Evolutionary conservation across 2,888 invertebrate genomes (phyloP).

Genomic region (Notodonta dromedarius): DNA sequence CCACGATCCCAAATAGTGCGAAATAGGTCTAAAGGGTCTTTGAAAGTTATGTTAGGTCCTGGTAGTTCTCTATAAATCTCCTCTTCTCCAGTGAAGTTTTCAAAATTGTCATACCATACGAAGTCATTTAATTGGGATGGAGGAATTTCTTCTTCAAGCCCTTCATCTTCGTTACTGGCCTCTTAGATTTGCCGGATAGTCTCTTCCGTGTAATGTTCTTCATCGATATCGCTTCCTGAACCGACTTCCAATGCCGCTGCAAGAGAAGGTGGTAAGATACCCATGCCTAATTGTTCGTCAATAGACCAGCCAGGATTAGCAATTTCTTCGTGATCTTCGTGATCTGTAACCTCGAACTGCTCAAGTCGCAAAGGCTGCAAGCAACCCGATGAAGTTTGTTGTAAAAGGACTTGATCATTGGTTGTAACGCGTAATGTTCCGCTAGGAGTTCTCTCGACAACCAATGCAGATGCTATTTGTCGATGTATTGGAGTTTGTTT

Average conservation of each 20-base stretch:
- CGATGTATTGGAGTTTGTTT: too few relatives aligned
- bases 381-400: too few relatives aligned
- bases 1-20: conserved; percentile 9
- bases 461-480: too few relatives aligned
- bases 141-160: conserved; percentile 5
- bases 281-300: conserved; percentile 7
- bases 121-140: neutral
- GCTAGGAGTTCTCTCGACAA: too few relatives aligned
- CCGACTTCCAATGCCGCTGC: conserved; percentile 8
- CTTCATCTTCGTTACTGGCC: conserved; percentile 5
- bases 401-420: too few relatives aligned
- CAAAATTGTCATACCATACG: conserved; percentile 8
- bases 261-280: conserved; percentile 9
- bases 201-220: conserved; percentile 5
- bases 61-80: conserved; percentile 8
- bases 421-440: too few relatives aligned
- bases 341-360: too few relatives aligned
- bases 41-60: conserved; percentile 7
- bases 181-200: conserved; percentile 8
- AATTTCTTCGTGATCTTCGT: too few relatives aligned
- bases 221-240: conserved; percentile 9
- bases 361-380: too few relatives aligned
- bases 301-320: too few relatives aligned
- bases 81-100: conserved; percentile 3
- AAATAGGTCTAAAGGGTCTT: conserved; percentile 11